Conservation (phyloP, 2,888 invertebrate genomes). For the Napeogenes sylphis region DNA sequence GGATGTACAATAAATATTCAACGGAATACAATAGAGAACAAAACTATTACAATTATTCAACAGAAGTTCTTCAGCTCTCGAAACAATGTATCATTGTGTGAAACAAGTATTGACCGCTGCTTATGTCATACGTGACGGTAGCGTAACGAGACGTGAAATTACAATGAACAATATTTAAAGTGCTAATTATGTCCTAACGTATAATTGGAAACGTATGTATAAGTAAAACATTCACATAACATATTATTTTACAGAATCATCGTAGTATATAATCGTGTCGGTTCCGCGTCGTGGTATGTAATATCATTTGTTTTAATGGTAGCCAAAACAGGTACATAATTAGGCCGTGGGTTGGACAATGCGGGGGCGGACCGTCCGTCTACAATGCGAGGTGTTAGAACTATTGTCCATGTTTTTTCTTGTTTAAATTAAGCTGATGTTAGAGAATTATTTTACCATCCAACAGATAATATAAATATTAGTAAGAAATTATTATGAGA, state of each 20-base stretch:
- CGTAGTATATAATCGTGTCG: conserved; percentile 21
- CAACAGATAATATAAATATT: not conserved
- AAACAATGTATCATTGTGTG: conserved; percentile 66
- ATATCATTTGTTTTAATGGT: conserved; percentile 27
- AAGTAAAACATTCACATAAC: too few relatives aligned
- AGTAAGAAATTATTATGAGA: not conserved
- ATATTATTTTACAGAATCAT: not conserved
- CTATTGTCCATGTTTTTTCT: conserved; percentile 58
- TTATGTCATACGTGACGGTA: conserved; percentile 29
- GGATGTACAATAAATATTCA: conserved; percentile 50
- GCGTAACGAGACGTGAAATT: conserved; percentile 9
- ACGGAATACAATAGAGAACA: conserved; percentile 37
- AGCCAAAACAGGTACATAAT: conserved; percentile 58
- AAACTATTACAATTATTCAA: conserved; percentile 48
- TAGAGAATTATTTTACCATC: not conserved
- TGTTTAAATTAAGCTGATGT: conserved; percentile 18
- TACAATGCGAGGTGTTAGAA: conserved; percentile 61
- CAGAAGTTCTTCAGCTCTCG: conserved; percentile 51
- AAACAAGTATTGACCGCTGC: conserved; percentile 45
- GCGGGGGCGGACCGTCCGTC: conserved; percentile 52
- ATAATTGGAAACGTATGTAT: too few relatives aligned
- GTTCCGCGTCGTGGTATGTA: conserved; percentile 13
- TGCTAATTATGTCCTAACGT: too few relatives aligned
- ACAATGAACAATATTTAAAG: too few relatives aligned
- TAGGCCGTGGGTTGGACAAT: conserved; percentile 61